Base-by-base conservation (phyloP, 1,140 invertebrate genomes). In the Carposina sasakii region DNA sequence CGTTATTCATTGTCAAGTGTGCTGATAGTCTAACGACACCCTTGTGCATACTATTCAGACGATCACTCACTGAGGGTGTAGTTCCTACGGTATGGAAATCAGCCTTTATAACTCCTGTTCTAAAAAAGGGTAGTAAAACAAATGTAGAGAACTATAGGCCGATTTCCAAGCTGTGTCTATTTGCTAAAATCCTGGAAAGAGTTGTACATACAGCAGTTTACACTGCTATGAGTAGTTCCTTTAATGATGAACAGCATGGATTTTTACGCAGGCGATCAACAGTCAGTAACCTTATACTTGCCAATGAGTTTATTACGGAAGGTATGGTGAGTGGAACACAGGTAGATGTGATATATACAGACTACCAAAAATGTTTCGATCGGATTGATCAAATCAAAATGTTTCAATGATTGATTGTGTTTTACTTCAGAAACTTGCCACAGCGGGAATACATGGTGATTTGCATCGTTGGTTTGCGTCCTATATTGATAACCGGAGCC, bases 71-170 rank as follows among this genome's bases (percentile, higher is more conserved):
- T n/a, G n/a, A n/a, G n/a, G n/a, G n/a, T n/a, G n/a, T n/a, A n/a
- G 31, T 65, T 13, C 59, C 59, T n/a, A 30, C 13, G 10, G 51
- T 58, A 1, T 68, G 62, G 62, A 68, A 63, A 33, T 40, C 49
- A 1, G 62, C 62, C 8, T 62, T 48, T 31, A 54, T 65, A 4
- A 54, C 53, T 1, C 60, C 59, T 2, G 40, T 68, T 10, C 45
- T 49, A 17, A 68, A 60, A 46, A 60, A 46, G 12, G 58, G 54
- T 6, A 21, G 22, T 10, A 57, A 53, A 51, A 22, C 13, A 22
- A 26, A 52, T 3, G 21, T 57, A 10, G 28, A 44, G 13, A 59
- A 63, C 16, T 65, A 65, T 44, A 36, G 51, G 16, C 40, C 53
- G 0, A 59, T 63, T 12, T 59, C 61, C 0, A 63, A 61, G 24